Evolutionary conservation across 2,797 vertebrate species (phyloP), one percentile per base, ranked within the genome.

Genomic region (Lacerta viridis): DNA sequence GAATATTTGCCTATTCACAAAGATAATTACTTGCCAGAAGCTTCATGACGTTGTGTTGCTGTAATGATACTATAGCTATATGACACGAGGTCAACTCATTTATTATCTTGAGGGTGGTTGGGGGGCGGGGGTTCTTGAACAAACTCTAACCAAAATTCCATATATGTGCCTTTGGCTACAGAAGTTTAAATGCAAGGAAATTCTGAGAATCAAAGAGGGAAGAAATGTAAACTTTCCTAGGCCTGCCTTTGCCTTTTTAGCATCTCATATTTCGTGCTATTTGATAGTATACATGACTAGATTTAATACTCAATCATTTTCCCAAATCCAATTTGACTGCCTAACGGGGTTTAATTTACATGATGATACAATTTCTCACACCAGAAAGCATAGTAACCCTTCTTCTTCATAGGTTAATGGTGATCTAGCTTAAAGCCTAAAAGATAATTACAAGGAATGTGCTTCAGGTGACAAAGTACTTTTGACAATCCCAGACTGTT

Each of bases 351-450:
- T 96, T 96, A 96, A 97, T 97, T 97, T 97, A 95, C 93, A 96
- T 93, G 91, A 95, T 92, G 96, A 96, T 95, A 96, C 91, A 96
- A 97, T 97, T 96, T 97, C 92, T 96, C 96, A 97, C 95, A 96
- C 94, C 95, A 97, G 95, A 96, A 97, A 97, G 92, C 91, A 93
- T 61, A 95, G 95, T 95, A 95, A 95, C 94, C 95, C 92, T 94
- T 95, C 94, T 95, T 94, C 90, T 94, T 96, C 92, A 94, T 92
- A 97, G 95, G 96, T 97, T 97, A 96, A 97, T 96, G 96, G 96
- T 95, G 95, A 96, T 95, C 89, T 93, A 96, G 90, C 93, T 96
- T 96, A 94, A 96, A 96, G 92, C 88, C 92, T 94, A 75, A 92
- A 95, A 96, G 95, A 96, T 96, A 97, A 97, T 97, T 97, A 96